Evolutionary conservation across 2,888 invertebrate species (phyloP), one percentile per base, ranked within the genome.

Genomic region (Leptopilina syphax): DNA sequence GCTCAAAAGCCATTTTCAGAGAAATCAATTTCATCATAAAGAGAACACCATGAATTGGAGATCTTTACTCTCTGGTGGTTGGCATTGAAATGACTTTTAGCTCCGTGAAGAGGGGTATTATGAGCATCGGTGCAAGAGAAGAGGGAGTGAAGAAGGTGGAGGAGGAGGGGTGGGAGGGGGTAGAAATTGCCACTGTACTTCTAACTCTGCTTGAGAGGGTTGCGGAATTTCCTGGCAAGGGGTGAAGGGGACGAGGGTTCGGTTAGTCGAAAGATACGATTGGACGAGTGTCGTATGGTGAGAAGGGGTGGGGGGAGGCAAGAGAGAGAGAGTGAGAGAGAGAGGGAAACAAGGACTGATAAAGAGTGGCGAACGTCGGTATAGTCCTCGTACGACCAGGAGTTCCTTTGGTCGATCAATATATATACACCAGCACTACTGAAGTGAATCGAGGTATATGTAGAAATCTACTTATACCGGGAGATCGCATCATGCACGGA

Each of bases 121-220:
- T 70, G 68, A 70, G 50, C 68, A 41, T 44, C 34, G 34, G 34
- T 34, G 34, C 34, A 34, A 34, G 3, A 34, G 34, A 34, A 34
- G 34, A 34, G 34, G 44, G 44, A 18, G 66, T 24, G 18, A 57
- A 57, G 57, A 57, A 12, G n/a, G 13, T 1, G 57, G 57, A 57
- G 3, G 12, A 9, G n/a, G 9, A 0, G 13, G 3, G 18, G 18
- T n/a, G 63, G 18, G n/a, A 3, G 60, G 24, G 54, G 34, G 8
- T 41, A 81, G 79, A 77, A 82, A 81, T 83, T 81, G 78, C 77
- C 76, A 78, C 54, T 65, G 77, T 79, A 78, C 77, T 50, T 50
- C 50, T 50, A 50, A 50, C 50, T 70, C 79, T 73, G 79, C 44
- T 65, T 70, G 41, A 78, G 80, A 80, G 77, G 82, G 79, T 79